A percentile compares a stretch with the other conserved stretches of the same genome.
Conservation (phyloP, 2,888 invertebrate species). For the Gryllus longicercus region DNA sequence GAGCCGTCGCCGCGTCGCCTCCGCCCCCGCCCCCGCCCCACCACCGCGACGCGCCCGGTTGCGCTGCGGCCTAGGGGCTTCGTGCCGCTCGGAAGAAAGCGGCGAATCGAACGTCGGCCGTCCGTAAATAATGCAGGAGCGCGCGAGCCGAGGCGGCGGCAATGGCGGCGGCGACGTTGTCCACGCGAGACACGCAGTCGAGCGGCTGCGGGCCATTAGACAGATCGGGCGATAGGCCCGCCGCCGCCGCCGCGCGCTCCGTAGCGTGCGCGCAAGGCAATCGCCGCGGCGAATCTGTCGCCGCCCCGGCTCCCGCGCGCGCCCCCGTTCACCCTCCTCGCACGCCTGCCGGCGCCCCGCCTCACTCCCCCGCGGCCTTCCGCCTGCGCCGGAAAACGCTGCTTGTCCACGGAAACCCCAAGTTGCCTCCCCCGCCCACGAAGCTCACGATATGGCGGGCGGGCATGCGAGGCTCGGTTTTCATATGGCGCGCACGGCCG, state of each 20-base stretch:
- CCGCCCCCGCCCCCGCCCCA: background rate
- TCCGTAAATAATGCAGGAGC: constrained; percentile 3
- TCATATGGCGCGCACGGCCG: background rate
- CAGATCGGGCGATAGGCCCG: constrained; percentile 2
- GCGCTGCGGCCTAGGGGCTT: background rate
- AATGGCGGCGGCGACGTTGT: background rate
- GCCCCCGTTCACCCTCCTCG: background rate
- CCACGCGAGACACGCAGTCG: constrained; percentile 3
- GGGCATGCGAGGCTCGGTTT: constrained; percentile 1
- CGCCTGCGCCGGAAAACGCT: background rate
- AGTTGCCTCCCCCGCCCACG: background rate
- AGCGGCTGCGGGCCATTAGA: constrained; percentile 17
- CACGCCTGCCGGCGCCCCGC: background rate
- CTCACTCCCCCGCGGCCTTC: background rate
- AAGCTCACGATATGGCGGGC: background rate
- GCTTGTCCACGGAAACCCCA: constrained; percentile 11
- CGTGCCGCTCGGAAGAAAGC: background rate
- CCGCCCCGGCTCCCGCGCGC: background rate
- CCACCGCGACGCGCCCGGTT: background rate
- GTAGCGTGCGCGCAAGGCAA: background rate
- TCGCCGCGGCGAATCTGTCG: constrained; percentile 3
- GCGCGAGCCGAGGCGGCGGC: background rate
- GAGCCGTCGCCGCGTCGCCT: background rate
- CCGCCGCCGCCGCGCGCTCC: background rate
- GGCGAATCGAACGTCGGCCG: background rate